phyloP scores from a whole-genome alignment of 2,113 vertebrate genomes.

The Hippocampus mohnikei region DNA sequence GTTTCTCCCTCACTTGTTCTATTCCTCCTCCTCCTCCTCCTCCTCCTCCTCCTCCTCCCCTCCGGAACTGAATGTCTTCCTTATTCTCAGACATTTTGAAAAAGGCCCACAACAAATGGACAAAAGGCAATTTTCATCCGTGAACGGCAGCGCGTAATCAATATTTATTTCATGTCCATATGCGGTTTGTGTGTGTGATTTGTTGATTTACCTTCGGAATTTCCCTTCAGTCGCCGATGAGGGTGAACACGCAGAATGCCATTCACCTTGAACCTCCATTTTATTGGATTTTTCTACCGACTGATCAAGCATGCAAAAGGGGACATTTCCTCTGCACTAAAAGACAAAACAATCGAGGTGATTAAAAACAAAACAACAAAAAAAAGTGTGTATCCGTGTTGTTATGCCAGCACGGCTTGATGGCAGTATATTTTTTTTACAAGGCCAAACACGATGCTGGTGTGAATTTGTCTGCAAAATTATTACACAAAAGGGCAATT shows the following conservation, averaged over 20 bases:
- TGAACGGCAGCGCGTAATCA: constrained; percentile 76
- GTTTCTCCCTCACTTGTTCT: constrained; percentile 23
- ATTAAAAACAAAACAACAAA: constrained; percentile 82
- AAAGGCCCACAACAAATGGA: constrained; percentile 89
- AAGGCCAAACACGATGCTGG: constrained; percentile 52
- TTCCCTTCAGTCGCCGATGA: constrained; percentile 74
- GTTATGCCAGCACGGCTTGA: constrained; percentile 49
- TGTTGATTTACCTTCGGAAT: constrained; percentile 81
- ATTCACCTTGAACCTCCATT: constrained; percentile 87
- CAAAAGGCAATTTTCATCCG: constrained; percentile 81
- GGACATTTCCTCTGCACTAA: constrained; percentile 79
- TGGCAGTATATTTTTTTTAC: constrained; percentile 65
- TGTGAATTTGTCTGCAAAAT: constrained; percentile 71
- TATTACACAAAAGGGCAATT: constrained; percentile 66
- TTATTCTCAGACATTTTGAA: constrained; percentile 76
- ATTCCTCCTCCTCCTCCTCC: constrained; percentile 12
- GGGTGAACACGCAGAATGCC: constrained; percentile 74
- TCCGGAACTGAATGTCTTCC: constrained; percentile 15
- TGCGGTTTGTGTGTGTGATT: constrained; percentile 76
- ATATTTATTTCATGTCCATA: constrained; percentile 81
- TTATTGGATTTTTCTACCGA: constrained; percentile 88
- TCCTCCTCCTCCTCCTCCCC: constrained; percentile 8
- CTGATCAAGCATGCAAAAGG: constrained; percentile 94
- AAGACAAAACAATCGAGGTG: constrained; percentile 79
- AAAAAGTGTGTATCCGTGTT: constrained; percentile 69